These are phyloP conservation scores for Psilopogon haemacephalus DNA, from an alignment of 2,113 vertebrate species.

Conservation along the genomic window DNA sequence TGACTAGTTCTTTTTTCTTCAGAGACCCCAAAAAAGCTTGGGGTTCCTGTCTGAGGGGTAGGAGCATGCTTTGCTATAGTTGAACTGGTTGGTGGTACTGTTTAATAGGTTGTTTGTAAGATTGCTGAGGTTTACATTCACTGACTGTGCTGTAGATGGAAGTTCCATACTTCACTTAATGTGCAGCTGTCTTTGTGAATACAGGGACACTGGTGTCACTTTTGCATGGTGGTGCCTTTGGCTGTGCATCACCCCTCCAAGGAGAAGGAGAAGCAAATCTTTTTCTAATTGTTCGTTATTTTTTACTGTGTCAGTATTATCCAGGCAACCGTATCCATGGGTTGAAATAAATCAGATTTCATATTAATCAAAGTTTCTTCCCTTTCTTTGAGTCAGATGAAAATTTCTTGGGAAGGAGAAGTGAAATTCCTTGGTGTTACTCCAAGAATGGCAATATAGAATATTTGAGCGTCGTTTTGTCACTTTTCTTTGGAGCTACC, in stretches of 20 bases:
- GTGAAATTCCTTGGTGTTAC: not conserved
- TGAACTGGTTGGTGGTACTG: not conserved
- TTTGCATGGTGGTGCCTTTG: not conserved
- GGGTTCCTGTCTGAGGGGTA: not conserved
- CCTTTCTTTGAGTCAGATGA: not conserved
- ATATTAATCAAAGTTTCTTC: not conserved
- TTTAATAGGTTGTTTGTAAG: not conserved
- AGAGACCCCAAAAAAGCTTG: not conserved
- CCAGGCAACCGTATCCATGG: not conserved
- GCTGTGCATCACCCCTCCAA: not conserved
- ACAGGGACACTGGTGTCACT: not conserved
- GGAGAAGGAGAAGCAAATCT: not conserved
- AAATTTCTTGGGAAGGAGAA: not conserved
- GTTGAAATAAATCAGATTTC: not conserved
- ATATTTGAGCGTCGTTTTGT: not conserved
- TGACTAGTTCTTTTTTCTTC: not conserved
- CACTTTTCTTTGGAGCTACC: not conserved
- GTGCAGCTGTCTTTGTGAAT: not conserved
- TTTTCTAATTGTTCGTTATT: not conserved
- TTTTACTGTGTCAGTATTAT: not conserved
- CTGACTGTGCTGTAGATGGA: not conserved
- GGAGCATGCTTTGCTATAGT: not conserved
- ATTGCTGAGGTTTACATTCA: not conserved
- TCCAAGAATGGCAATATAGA: not conserved
- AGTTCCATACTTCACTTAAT: not conserved